These are phyloP conservation scores for Drosophila fuyamai DNA, from an alignment of 1,140 invertebrate species.

Conservation along the genomic window DNA sequence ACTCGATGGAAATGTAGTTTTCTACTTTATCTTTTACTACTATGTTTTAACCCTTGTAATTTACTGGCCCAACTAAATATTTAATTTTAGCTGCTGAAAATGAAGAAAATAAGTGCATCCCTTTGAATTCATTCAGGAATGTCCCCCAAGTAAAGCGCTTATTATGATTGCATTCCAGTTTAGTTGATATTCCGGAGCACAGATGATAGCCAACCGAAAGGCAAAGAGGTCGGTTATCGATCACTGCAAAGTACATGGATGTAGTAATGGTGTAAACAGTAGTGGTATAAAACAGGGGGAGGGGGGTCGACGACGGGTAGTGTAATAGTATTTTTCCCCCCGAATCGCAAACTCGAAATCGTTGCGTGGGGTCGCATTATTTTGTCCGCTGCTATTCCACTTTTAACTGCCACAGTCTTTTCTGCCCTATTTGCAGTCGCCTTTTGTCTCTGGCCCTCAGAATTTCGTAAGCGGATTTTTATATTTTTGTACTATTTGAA, in stretches of 20 bases:
- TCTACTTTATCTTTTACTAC: too few species aligned
- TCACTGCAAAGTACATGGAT: not conserved
- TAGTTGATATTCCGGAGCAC: not conserved
- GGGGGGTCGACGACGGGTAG: too few species aligned
- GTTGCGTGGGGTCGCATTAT: conserved; percentile 24
- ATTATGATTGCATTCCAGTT: not conserved
- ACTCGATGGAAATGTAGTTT: too few species aligned
- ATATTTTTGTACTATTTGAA: conserved; percentile 67
- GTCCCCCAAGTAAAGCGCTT: not conserved
- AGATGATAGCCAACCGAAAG: not conserved
- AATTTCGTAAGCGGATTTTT: conserved; percentile 75
- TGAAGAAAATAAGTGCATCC: not conserved
- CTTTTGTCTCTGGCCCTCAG: conserved; percentile 60
- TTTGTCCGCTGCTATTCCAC: conserved; percentile 28
- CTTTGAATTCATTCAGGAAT: not conserved
- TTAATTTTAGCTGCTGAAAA: not conserved
- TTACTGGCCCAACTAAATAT: not conserved
- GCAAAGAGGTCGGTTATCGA: conserved; percentile 1
- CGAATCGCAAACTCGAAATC: not conserved
- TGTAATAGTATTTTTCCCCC: conserved; percentile 2
- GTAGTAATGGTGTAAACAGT: not conserved
- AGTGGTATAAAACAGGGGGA: too few species aligned
- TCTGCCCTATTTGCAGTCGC: conserved; percentile 35
- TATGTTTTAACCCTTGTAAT: not conserved
- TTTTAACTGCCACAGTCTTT: conserved; percentile 45